Evolutionary conservation across 2,888 invertebrate species (phyloP), one percentile per base, ranked within the genome.

Genomic region (Pegoplata infirma): DNA sequence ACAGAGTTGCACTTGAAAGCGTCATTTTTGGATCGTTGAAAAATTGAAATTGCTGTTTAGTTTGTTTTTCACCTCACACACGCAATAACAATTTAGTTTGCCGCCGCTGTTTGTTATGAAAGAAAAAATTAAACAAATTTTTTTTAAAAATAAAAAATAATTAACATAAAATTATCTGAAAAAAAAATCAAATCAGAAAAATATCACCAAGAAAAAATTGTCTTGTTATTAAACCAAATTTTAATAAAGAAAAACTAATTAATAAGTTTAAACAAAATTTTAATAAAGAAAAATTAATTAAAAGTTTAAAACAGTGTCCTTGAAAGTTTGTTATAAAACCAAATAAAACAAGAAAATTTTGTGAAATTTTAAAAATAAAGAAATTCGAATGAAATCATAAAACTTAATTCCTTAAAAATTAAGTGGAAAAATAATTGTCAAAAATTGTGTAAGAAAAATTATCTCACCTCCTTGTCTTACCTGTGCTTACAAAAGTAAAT

Each of bases 31-130:
- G 79, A 79, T 81, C 81, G 82, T 82, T 82, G 82, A 19, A 74
- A 74, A 73, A 64, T 79, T 82, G 67, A 75, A 82, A 77, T 82
- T 82, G 80, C 77, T 68, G 69, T 66, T 78, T 74, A 72, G 79
- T 66, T 63, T 55, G 67, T 74, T 69, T 55, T 80, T 77, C 69
- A 72, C 56, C 80, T 80, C 71, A 75, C 79, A 47, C 73, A 76
- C 68, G n/a, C n/a, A n/a, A n/a, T n/a, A n/a, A n/a, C n/a, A n/a
- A n/a, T n/a, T n/a, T n/a, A n/a, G n/a, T n/a, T n/a, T n/a, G n/a
- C n/a, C 71, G 79, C 56, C 66, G 49, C 32, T 78, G 64, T 66
- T 44, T 61, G 19, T n/a, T 56, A 16, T 14, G 32, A 32, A 58
- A 8, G 47, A 51, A n/a, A n/a, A 25, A 40, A 8, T 14, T 21